phyloP scores from a whole-genome alignment of 2,797 vertebrate genomes.

The Stomatorhinus walkeri region DNA sequence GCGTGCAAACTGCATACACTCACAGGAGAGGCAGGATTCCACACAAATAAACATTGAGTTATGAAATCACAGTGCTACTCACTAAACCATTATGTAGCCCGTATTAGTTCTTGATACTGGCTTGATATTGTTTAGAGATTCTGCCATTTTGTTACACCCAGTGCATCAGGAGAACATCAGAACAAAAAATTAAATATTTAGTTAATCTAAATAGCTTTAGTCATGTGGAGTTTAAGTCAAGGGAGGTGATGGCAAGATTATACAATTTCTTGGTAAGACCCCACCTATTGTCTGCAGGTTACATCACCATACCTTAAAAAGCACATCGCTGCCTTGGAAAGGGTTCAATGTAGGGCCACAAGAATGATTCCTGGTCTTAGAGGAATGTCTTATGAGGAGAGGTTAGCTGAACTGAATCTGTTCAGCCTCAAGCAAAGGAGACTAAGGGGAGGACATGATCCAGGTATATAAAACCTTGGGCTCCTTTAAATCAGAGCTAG shows the following conservation, averaged over 20 bases:
- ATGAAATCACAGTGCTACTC: neutral
- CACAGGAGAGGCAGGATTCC: neutral
- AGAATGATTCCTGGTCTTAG: neutral
- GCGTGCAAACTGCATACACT: neutral
- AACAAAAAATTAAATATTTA: neutral
- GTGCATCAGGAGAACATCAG: neutral
- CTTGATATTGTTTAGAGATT: neutral
- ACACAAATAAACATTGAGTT: neutral
- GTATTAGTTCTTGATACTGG: neutral
- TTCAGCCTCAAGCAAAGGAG: neutral
- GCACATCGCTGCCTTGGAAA: too few species aligned
- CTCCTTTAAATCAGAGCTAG: neutral
- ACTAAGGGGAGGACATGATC: neutral
- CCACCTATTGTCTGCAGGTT: too few species aligned
- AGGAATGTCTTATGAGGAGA: neutral
- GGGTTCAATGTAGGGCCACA: neutral
- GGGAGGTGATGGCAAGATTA: too few species aligned
- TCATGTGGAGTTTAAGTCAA: too few species aligned
- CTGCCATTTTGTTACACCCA: neutral
- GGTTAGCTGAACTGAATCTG: neutral
- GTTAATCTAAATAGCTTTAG: neutral
- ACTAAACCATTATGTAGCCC: neutral
- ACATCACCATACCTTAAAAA: too few species aligned
- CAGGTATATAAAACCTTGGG: neutral
- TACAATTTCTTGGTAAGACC: too few species aligned